Conservation (phyloP, 1,140 invertebrate species). For the Globodera rostochiensis region DNA sequence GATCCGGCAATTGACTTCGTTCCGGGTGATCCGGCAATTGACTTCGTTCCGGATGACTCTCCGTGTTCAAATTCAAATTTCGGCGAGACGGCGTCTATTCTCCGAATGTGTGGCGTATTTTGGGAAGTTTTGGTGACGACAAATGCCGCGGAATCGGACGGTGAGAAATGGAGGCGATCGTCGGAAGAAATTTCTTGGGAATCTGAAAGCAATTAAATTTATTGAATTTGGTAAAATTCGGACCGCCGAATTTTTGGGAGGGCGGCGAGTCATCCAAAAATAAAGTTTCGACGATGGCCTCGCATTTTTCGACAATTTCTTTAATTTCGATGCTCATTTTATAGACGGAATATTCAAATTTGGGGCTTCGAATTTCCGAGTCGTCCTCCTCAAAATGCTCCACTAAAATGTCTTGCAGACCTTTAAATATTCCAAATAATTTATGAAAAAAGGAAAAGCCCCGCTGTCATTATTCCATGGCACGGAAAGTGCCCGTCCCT, state of each 20-base stretch:
- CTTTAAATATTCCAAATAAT: not conserved
- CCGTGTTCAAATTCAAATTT: not conserved
- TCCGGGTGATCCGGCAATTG: no score
- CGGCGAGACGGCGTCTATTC: not conserved
- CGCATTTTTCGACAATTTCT: not conserved
- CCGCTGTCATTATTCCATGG: no score
- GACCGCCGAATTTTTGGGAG: not conserved
- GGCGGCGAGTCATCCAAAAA: not conserved
- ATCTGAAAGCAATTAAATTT: not conserved
- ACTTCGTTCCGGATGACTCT: not conserved
- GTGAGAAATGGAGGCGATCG: not conserved
- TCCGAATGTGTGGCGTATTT: not conserved
- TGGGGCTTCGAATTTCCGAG: not conserved
- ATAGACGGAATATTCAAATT: not conserved
- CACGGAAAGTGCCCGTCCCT: no score
- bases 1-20: no score
- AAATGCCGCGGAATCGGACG: not conserved
- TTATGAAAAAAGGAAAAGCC: no score
- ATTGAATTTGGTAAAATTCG: not conserved
- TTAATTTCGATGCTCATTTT: not conserved
- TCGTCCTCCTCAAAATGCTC: not conserved
- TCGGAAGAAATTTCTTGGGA: not conserved
- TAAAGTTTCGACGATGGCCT: not conserved
- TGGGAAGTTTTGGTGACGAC: not conserved
- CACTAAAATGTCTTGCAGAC: not conserved